Evolutionary conservation across 2,113 vertebrate genomes (phyloP), one percentile per base, ranked within the genome.

Genomic region (Anoura caudifer): DNA sequence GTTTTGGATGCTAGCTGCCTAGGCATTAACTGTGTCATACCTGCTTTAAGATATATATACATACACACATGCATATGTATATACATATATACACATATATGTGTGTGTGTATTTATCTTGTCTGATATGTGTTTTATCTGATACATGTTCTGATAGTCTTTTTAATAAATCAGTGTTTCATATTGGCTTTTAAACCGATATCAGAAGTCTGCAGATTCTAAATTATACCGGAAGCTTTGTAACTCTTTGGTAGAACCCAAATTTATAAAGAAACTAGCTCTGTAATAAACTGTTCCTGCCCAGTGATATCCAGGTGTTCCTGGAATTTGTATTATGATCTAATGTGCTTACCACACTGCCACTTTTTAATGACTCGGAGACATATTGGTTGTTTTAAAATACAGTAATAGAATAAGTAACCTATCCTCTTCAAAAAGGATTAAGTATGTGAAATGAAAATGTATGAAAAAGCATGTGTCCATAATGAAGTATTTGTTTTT

Each of bases 1-100:
- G 96, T 87, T 97, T 96, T 95, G 94, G 84, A 95, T 95, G 79
- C 50, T 94, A 73, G 87, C 56, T 96, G 86, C 94, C 92, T 96
- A 82, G 88, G 88, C 41, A 89, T 91, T 97, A 96, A 80, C 86
- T 96, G 36, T 94, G 87, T 94, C 82, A 45, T 96, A 91, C 72
- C 82, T 89, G 56, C 93, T 97, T 96, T 88, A 93, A 93, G 67
- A 83, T 24, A 56, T 22, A 56, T 56, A 22, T 56, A 56, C 20
- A 20, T 84, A 54, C 4, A 54, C 52, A 54, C 52, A 56, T 7
- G 22, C 17, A 56, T 56, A 20, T 56, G 54, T 56, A 22, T 56
- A 22, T 56, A 22, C 20, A 8, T 56, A 63, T 76, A 83, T 6
- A 69, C 24, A 56, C 11, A 94, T 69, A 65, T 63, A 73, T 85